Base-by-base conservation (phyloP, 2,888 invertebrate species). In the Acronicta psi region DNA sequence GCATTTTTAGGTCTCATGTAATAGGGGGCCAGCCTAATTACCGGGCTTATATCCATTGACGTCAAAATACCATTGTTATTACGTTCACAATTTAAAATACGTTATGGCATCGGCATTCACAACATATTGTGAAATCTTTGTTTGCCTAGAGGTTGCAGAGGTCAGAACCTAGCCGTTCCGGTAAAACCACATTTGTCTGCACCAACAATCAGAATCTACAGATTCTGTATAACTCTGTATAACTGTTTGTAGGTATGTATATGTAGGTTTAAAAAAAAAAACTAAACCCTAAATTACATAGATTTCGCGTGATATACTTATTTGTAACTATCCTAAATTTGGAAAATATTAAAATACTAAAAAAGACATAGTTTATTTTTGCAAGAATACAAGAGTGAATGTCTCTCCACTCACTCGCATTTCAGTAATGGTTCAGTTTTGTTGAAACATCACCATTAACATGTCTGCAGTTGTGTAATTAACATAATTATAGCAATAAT, bases 381-480 rank as follows among this genome's bases (percentile, higher is more conserved):
- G 42, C 41, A 17, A 51, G 16, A 29, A 29, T 29, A 3, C 11
- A 29, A 38, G n/a, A n/a, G n/a, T 8, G n/a, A 18, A 16, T 29
- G 29, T 1, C 2, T 1, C 2, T 0, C 42, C 47, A 47, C 54
- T 69, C 74, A 49, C 74, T 73, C 53, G 52, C 57, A 67, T 36
- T 56, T 56, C 68, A 60, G 56, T 31, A 45, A 16, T 49, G 34
- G 46, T 42, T 41, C 10, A 51, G 41, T 55, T 58, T 49, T 20
- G 17, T 44, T 49, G 16, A 49, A 69, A 52, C 16, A 31, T 37
- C 10, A 16, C 43, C 69, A 68, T 73, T 73, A 46, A 40, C 20
- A 49, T 40, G 51, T 64, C 47, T 58, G 31, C 17, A 29, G 44
- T 61, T 46, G 20, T 52, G 45, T 64, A 51, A 73, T 74, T 69